These are phyloP conservation scores for Pygoscelis antarcticus DNA, from an alignment of 2,113 vertebrate species.

Conservation along the genomic window DNA sequence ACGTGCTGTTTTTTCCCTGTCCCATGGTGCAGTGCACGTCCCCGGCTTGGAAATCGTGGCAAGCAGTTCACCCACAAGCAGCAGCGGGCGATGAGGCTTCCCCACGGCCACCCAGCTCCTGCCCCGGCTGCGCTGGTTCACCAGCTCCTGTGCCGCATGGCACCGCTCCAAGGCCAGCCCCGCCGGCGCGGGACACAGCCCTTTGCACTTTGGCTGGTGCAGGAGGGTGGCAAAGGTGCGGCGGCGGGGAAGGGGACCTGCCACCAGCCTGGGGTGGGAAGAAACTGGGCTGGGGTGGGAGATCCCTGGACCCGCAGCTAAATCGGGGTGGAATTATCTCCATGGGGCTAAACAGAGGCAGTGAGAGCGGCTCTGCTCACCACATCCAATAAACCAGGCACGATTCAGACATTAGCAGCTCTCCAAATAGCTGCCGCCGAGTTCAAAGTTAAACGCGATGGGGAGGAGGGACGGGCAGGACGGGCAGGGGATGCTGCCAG, in stretches of 20 bases:
- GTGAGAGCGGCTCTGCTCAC: neutral
- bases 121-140: neutral
- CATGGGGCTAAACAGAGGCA: neutral
- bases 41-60: fast-evolving
- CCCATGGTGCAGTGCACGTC: fast-evolving
- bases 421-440: neutral
- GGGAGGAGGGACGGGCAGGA: neutral
- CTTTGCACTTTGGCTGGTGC: constrained; percentile 37
- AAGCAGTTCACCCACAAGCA: neutral
- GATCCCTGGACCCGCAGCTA: neutral
- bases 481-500: neutral
- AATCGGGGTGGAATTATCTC: neutral
- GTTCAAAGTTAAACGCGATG: constrained; percentile 3
- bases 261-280: neutral
- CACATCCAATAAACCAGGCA: neutral
- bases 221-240: neutral
- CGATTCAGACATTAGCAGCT: neutral
- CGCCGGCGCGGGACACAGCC: neutral
- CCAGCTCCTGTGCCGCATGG: neutral
- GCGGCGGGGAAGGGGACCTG: neutral
- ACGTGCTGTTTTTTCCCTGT: neutral
- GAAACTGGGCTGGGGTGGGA: neutral
- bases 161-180: neutral
- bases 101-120: neutral
- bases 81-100: fast-evolving